A percentile compares a stretch with the other conserved stretches of the same genome.
These are phyloP conservation scores for Grus americana DNA, from an alignment of 2,113 vertebrate genomes.

Conservation along the genomic window DNA sequence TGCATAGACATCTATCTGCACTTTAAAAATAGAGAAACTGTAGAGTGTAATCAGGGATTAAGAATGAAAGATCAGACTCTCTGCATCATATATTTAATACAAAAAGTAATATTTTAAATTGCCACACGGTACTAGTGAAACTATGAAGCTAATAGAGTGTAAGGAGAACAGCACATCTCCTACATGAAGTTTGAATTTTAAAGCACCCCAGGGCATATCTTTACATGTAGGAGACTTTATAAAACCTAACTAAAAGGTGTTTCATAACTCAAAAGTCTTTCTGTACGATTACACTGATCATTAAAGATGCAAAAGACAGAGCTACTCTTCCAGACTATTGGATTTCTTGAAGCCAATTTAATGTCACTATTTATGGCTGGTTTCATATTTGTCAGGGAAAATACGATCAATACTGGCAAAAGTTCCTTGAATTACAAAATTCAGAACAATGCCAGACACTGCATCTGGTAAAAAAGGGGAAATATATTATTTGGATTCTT, in stretches of 20 bases:
- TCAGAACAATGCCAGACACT: not conserved
- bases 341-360: not conserved
- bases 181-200: not conserved
- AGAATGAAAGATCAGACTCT: not conserved
- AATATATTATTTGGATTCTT: not conserved
- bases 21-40: not conserved
- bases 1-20: not conserved
- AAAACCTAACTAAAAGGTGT: not conserved
- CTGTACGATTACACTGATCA: not conserved
- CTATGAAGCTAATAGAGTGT: not conserved
- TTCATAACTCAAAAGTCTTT: not conserved
- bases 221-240: not conserved
- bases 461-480: not conserved
- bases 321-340: not conserved
- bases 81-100: not conserved
- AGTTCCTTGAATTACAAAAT: not conserved
- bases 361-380: not conserved
- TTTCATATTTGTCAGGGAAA: not conserved
- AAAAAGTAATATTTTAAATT: not conserved
- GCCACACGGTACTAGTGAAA: not conserved
- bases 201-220: not conserved
- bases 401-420: not conserved
- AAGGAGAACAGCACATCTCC: not conserved
- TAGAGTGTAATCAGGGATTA: not conserved
- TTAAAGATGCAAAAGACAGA: not conserved